These are phyloP conservation scores for Platycheirus rosarum DNA, from an alignment of 2,888 invertebrate genomes.

Conservation along the genomic window DNA sequence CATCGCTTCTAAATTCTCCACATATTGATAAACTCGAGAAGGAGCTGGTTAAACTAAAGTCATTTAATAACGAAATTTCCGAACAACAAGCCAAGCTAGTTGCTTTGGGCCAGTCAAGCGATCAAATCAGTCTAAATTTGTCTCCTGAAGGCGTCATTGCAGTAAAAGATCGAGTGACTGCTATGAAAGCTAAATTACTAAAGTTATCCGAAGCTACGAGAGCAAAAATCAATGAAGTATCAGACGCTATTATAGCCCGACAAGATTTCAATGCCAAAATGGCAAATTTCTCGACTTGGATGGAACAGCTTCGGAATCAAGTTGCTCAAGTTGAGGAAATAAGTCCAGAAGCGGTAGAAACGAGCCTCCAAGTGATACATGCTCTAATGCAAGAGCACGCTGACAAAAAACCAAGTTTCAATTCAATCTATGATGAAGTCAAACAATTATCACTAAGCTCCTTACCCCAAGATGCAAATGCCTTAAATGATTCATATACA, in stretches of 20 bases:
- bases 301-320: constrained; percentile 88
- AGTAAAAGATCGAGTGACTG: constrained; percentile 88
- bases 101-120: constrained; percentile 90
- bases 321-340: constrained; percentile 91
- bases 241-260: constrained; percentile 90
- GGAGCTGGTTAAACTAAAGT: constrained; percentile 89
- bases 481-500: constrained; percentile 89
- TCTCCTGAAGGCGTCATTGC: constrained; percentile 90
- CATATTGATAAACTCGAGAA: constrained; percentile 90
- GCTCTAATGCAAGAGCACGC: constrained; percentile 92
- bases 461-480: constrained; percentile 89
- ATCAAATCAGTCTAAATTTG: constrained; percentile 89
- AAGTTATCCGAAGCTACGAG: constrained; percentile 90
- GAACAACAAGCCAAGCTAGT: constrained; percentile 93
- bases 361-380: constrained; percentile 90
- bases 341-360: constrained; percentile 91
- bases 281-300: constrained; percentile 91
- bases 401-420: constrained; percentile 90
- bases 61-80: constrained; percentile 92
- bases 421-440: constrained; percentile 91
- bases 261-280: constrained; percentile 93
- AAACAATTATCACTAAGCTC: constrained; percentile 88
- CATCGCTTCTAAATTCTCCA: constrained; percentile 86
- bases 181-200: constrained; percentile 89
- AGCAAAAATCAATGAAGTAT: constrained; percentile 89